Evolutionary conservation across 2,888 invertebrate species (phyloP).

Genomic region (Stenichneumon culpator): DNA sequence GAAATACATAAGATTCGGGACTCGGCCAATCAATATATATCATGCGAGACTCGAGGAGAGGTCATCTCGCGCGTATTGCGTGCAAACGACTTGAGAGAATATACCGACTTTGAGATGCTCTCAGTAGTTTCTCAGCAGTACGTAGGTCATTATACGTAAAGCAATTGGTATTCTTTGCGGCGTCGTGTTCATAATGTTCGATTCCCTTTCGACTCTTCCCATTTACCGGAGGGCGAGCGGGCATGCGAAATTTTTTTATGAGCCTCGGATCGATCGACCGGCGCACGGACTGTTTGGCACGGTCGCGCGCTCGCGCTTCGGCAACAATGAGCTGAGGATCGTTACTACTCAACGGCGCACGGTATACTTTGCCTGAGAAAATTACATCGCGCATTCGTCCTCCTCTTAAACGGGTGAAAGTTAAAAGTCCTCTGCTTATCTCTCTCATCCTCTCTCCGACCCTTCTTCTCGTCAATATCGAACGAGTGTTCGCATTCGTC

Average conservation of each 20-base stretch:
- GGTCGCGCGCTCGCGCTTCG: constrained; percentile 51
- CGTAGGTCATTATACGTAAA: constrained; percentile 48
- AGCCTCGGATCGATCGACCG: constrained; percentile 52
- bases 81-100: constrained; percentile 22
- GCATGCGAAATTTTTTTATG: constrained; percentile 73
- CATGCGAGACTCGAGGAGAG: background rate
- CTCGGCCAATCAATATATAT: constrained; percentile 22
- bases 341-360: constrained; percentile 46
- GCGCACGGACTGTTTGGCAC: constrained; percentile 43
- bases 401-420: constrained; percentile 69
- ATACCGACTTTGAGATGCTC: background rate
- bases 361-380: constrained; percentile 68
- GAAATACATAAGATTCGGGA: background rate
- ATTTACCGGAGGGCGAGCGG: constrained; percentile 57
- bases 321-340: constrained; percentile 62
- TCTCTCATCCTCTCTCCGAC: constrained; percentile 30
- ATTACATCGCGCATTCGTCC: constrained; percentile 64
- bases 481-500: constrained; percentile 37
- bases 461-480: constrained; percentile 24
- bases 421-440: constrained; percentile 43
- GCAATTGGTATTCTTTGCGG: constrained; percentile 51
- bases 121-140: constrained; percentile 48
- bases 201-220: constrained; percentile 56
- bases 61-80: constrained; percentile 30
- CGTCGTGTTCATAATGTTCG: constrained; percentile 55